Evolutionary conservation across 2,888 invertebrate species (phyloP), one percentile per base, ranked within the genome.

Genomic region (Heliconius ethilla): DNA sequence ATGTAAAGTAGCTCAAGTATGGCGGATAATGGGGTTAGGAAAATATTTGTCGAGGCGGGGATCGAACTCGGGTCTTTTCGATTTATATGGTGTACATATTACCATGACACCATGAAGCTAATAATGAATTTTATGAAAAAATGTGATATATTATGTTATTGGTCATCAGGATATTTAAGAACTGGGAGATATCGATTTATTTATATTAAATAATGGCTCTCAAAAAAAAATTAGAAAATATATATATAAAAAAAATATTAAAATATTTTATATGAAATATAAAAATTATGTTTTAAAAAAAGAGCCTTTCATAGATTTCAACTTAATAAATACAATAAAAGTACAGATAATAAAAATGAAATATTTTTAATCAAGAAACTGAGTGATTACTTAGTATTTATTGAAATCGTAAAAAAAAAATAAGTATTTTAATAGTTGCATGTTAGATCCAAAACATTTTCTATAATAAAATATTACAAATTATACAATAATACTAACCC

Each of bases 401-500:
- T 51, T 51, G 1, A 18, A 3, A 51, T 51, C 7, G 7, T 18
- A 18, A 51, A 18, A 51, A 18, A 51, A 6, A 51, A 51, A 6
- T 1, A 4, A 18, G 5, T 18, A 45, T 45, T 15, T 6, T 15
- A 45, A 45, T 45, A 45, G 45, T 45, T 15, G 15, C 45, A 45
- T 45, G 15, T 45, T 45, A 51, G 18, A 51, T 2, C 51, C 51
- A 51, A 22, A 18, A 22, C 0, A 51, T 51, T 22, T 51, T 51
- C 3, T 0, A 51, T 51, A 51, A 51, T 51, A 51, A 51, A 51
- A 51, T 51, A 51, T 51, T 51, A 51, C 7, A 7, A 51, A 51
- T 51, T 51, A 51, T 51, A 18, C 7, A 51, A 59, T 59, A n/a
- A 59, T 79, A 95, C 96, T 95, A 95, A 98, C 98, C 85, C 98